Percentiles rank a stretch among this genome's conserved stretches.
Evolutionary conservation across 2,888 invertebrate species (phyloP).

Genomic region (Clunio marinus): DNA sequence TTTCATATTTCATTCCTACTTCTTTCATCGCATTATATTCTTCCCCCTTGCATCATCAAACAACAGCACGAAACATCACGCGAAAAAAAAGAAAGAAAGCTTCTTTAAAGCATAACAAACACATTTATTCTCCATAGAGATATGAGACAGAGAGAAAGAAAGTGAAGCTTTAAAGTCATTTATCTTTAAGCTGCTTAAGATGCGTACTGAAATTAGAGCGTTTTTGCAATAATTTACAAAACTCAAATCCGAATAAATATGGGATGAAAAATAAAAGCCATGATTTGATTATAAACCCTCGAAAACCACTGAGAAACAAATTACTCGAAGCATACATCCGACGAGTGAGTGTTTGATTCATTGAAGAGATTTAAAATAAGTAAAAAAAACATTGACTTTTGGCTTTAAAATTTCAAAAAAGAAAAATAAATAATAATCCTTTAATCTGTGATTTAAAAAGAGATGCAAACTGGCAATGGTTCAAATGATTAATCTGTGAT

Average conservation of each 20-base stretch:
- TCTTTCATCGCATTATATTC: too few species aligned
- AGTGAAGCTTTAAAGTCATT: background rate
- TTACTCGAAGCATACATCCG: background rate
- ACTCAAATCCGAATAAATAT: slow-evolving; percentile 16
- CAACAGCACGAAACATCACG: too few species aligned
- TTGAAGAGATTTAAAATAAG: background rate
- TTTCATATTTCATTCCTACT: too few species aligned
- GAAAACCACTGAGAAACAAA: slow-evolving; percentile 14
- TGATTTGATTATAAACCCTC: slow-evolving; percentile 25
- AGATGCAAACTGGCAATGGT: too few species aligned
- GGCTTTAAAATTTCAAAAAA: background rate
- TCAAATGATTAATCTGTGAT: too few species aligned
- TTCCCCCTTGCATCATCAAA: too few species aligned
- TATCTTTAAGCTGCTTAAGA: slow-evolving; percentile 5
- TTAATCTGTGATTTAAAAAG: background rate
- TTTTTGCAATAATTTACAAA: slow-evolving; percentile 17
- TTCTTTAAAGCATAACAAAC: background rate
- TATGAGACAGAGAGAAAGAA: background rate
- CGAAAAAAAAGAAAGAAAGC: too few species aligned
- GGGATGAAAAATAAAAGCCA: slow-evolving; percentile 19
- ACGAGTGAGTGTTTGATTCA: too few species aligned
- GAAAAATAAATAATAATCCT: background rate
- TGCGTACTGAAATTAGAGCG: slow-evolving; percentile 1
- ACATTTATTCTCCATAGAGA: background rate
- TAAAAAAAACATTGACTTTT: slow-evolving; percentile 5